phyloP scores from a whole-genome alignment of 2,888 invertebrate genomes.

The Anticlea derivata region DNA sequence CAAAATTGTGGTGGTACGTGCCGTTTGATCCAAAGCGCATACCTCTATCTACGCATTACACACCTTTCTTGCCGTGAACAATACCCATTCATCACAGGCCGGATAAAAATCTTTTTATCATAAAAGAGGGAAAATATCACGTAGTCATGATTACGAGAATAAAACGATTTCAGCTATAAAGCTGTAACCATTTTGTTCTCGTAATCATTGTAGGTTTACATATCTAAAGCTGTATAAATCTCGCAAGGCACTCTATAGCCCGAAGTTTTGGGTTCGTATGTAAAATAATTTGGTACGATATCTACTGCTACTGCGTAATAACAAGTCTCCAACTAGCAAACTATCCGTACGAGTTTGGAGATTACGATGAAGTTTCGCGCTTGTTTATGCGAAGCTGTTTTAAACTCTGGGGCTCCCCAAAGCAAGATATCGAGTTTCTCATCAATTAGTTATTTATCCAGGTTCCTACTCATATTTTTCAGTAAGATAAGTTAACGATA shows the following conservation, averaged over 20 bases:
- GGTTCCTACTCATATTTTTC: too few species aligned
- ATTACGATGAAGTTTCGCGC: constrained; percentile 34
- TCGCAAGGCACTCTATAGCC: neutral
- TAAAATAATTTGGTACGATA: constrained; percentile 16
- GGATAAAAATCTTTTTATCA: constrained; percentile 50
- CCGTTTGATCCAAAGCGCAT: constrained; percentile 39
- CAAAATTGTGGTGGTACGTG: constrained; percentile 46
- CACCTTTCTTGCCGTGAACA: constrained; percentile 49
- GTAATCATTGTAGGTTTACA: neutral
- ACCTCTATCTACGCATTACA: constrained; percentile 43
- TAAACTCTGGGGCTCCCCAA: constrained; percentile 7
- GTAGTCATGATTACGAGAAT: constrained; percentile 44
- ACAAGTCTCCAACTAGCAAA: constrained; percentile 24
- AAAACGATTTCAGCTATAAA: constrained; percentile 33
- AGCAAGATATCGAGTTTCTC: constrained; percentile 10
- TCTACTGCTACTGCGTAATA: constrained; percentile 9
- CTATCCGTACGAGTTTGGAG: constrained; percentile 22
- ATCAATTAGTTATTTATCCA: neutral
- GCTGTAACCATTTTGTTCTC: constrained; percentile 12
- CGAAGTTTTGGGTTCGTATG: constrained; percentile 12
- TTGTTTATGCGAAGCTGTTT: constrained; percentile 23
- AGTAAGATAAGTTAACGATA: too few species aligned
- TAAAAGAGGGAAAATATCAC: constrained; percentile 48
- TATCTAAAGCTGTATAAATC: neutral
- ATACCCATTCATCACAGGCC: constrained; percentile 54